A percentile compares a stretch with the other conserved stretches of the same genome.
Evolutionary conservation across 2,888 invertebrate genomes (phyloP).

Genomic region (Bibio marci): DNA sequence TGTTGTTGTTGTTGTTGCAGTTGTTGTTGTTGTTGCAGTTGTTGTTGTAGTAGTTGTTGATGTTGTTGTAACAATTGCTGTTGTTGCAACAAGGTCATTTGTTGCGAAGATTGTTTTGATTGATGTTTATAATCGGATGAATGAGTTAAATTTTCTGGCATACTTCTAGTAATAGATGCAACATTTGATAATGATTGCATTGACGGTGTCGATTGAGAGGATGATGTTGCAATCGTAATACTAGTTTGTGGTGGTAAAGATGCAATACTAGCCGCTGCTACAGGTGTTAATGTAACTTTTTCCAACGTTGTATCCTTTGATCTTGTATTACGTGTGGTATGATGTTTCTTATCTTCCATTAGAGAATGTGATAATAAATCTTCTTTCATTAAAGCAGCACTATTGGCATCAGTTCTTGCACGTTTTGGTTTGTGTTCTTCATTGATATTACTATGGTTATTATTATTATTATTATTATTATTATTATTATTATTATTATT

Average conservation of each 20-base stretch:
- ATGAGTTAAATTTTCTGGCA: slow-evolving; percentile 14
- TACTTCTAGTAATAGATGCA: slow-evolving; percentile 1
- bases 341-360: slow-evolving; percentile 9
- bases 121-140: slow-evolving; percentile 7
- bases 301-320: slow-evolving; percentile 16
- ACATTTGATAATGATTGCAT: not conserved
- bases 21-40: not conserved
- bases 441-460: not conserved
- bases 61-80: not conserved
- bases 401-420: slow-evolving; percentile 17
- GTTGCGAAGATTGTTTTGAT: not conserved
- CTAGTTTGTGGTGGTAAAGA: slow-evolving; percentile 30
- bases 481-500: too few relatives aligned
- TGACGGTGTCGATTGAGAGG: slow-evolving; percentile 10
- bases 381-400: slow-evolving; percentile 5
- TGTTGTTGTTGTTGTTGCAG: not conserved
- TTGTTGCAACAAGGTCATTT: not conserved
- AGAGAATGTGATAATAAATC: too few relatives aligned
- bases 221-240: slow-evolving; percentile 30
- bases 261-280: slow-evolving; percentile 26
- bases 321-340: slow-evolving; percentile 16
- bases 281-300: slow-evolving; percentile 28
- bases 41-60: not conserved
- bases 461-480: too few relatives aligned
- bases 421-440: slow-evolving; percentile 13